phyloP scores from a whole-genome alignment of 23 tunicate genomes.

The Trididemnum miniatum region DNA sequence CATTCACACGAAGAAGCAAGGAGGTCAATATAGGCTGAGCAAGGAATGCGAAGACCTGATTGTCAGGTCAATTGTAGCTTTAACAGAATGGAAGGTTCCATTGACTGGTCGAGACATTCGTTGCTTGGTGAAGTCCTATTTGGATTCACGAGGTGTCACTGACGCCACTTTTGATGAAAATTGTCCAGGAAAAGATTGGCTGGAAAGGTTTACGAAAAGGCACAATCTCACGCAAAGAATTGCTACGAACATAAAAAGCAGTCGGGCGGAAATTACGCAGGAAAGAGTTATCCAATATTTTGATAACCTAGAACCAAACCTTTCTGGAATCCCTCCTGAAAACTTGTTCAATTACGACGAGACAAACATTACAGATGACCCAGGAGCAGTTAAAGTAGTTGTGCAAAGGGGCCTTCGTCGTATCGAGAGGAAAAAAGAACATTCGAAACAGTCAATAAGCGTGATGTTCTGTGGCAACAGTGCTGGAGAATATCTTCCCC shows the following conservation, averaged over 20 bases:
- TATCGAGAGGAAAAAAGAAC: no score
- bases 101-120: neutral
- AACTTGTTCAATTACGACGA: no score
- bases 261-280: no score
- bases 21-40: neutral
- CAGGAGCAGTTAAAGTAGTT: no score
- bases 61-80: neutral
- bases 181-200: slow-evolving; percentile 19
- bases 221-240: neutral
- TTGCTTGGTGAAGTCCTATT: neutral
- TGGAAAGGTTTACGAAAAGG: neutral
- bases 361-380: no score
- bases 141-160: neutral
- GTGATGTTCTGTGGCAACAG: no score
- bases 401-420: no score
- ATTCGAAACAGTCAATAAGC: no score
- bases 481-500: no score
- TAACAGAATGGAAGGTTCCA: slow-evolving; percentile 19
- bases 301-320: no score
- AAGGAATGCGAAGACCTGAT: neutral
- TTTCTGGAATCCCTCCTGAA: neutral
- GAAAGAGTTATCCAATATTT: no score
- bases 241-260: no score
- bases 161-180: neutral
- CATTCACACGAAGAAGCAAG: neutral